Conservation (phyloP, 2,113 vertebrate genomes). For the Poeciliopsis turrubarensis region DNA sequence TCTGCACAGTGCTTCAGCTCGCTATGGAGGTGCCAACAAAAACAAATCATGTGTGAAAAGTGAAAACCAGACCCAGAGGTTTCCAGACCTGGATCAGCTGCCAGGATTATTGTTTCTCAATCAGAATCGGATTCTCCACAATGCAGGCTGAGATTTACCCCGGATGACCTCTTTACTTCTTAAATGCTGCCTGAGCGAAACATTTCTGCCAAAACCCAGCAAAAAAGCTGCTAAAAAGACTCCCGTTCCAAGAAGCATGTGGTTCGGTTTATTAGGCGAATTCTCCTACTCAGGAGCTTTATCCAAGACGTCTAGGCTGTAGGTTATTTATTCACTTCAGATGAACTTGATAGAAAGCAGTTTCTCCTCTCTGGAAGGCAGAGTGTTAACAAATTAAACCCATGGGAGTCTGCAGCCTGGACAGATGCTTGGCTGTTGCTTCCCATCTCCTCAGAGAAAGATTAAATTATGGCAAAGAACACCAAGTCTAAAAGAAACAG, state of each 20-base stretch:
- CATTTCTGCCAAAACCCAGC: neutral
- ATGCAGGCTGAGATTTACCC: neutral
- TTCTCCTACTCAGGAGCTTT: slow-evolving; percentile 18
- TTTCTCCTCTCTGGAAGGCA: slow-evolving; percentile 17
- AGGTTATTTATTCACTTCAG: slow-evolving; percentile 3
- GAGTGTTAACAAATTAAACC: slow-evolving; percentile 30
- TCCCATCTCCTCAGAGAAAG: neutral
- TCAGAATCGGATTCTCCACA: neutral
- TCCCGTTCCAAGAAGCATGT: slow-evolving; percentile 8
- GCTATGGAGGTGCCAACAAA: too few species aligned
- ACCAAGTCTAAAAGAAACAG: slow-evolving; percentile 4
- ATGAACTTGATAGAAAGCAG: slow-evolving; percentile 3
- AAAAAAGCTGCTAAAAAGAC: neutral
- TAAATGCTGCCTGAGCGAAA: slow-evolving; percentile 1
- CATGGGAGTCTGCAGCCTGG: slow-evolving; percentile 22
- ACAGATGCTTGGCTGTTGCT: slow-evolving; percentile 2
- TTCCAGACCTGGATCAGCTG: neutral
- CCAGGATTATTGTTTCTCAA: neutral
- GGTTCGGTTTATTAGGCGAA: slow-evolving; percentile 16
- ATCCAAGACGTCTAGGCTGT: slow-evolving; percentile 2
- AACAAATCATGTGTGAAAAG: too few species aligned
- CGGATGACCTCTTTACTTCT: slow-evolving; percentile 1
- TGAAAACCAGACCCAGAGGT: too few species aligned
- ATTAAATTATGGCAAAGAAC: neutral
- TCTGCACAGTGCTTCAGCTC: too few species aligned